phyloP scores from a whole-genome alignment of 2,888 invertebrate species.

The Drosophila limbata region DNA sequence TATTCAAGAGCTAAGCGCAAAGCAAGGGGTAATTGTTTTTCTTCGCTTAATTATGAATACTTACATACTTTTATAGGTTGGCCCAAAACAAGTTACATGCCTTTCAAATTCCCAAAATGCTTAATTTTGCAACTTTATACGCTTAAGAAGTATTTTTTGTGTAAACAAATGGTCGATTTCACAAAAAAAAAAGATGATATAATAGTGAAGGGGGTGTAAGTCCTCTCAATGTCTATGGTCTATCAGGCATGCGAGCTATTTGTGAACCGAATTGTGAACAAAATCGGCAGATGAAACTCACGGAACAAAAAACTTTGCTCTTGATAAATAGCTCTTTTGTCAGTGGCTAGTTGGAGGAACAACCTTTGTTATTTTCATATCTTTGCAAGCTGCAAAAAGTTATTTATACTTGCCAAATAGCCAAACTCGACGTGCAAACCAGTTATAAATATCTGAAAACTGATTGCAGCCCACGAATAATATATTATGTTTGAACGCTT shows the following conservation, averaged over 20 bases:
- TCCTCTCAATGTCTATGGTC: slow-evolving; percentile 7
- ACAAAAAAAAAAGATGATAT: slow-evolving; percentile 20
- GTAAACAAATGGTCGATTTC: slow-evolving; percentile 35
- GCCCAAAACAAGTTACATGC: slow-evolving; percentile 35
- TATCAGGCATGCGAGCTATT: slow-evolving; percentile 30
- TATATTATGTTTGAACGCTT: slow-evolving; percentile 4
- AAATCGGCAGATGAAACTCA: slow-evolving; percentile 6
- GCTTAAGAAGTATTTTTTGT: slow-evolving; percentile 23
- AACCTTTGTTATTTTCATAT: slow-evolving; percentile 27
- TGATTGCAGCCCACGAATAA: slow-evolving; percentile 4
- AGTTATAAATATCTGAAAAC: slow-evolving; percentile 8
- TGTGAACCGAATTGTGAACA: slow-evolving; percentile 27
- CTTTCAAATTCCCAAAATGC: slow-evolving; percentile 54
- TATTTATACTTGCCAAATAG: slow-evolving; percentile 17
- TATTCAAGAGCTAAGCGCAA: slow-evolving; percentile 31
- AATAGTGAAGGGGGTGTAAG: slow-evolving; percentile 5
- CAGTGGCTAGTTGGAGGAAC: neutral
- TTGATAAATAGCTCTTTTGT: slow-evolving; percentile 28
- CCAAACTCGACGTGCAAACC: neutral
- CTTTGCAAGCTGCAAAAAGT: slow-evolving; percentile 10
- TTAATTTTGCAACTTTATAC: slow-evolving; percentile 36
- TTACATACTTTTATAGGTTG: slow-evolving; percentile 34
- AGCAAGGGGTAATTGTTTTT: slow-evolving; percentile 33
- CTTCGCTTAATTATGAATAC: slow-evolving; percentile 27
- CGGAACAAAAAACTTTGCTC: slow-evolving; percentile 30